These are phyloP conservation scores for Donacobius atricapilla DNA, from an alignment of 2,113 vertebrate species.

Conservation along the genomic window DNA sequence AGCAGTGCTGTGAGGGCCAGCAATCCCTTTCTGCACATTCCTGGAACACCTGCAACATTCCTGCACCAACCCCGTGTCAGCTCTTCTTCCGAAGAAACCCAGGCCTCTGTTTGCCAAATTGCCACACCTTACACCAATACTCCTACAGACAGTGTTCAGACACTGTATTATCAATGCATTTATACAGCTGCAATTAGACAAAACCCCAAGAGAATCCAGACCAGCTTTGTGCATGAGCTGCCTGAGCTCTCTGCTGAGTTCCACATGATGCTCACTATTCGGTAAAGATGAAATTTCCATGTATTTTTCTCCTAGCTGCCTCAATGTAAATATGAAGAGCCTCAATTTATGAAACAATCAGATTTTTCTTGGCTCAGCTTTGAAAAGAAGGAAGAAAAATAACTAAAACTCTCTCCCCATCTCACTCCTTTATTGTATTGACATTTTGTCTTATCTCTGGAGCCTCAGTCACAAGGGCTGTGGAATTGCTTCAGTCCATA, in stretches of 20 bases:
- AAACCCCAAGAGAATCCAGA: background rate
- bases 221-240: background rate
- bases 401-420: background rate
- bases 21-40: fast-evolving
- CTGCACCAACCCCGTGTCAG: background rate
- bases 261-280: background rate
- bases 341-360: background rate
- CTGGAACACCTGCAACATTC: background rate
- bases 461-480: background rate
- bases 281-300: background rate
- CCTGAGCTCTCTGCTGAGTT: fast-evolving
- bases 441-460: background rate
- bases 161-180: background rate
- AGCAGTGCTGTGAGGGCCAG: background rate
- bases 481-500: background rate
- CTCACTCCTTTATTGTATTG: background rate
- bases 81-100: background rate
- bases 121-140: background rate
- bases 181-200: background rate
- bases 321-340: background rate
- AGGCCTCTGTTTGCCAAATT: background rate
- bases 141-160: background rate
- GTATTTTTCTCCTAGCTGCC: background rate
- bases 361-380: background rate
- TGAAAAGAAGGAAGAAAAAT: background rate